Evolutionary conservation across 2,113 vertebrate genomes (phyloP).

Genomic region (Entelurus aequoreus): DNA sequence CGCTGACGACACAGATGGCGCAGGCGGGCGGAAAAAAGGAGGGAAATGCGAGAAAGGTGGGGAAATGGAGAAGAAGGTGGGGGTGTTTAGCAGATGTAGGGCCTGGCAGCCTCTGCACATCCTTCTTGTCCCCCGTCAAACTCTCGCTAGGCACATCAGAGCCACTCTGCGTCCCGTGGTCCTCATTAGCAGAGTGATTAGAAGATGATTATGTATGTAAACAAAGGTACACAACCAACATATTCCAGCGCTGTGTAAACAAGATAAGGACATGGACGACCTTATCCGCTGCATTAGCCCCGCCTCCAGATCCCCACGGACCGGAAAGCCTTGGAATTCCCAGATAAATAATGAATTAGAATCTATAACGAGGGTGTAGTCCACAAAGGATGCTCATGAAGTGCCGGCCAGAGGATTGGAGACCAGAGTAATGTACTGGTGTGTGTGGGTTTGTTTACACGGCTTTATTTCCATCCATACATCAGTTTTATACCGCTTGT

Average conservation of each 20-base stretch:
- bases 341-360: slow-evolving; percentile 41
- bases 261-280: slow-evolving; percentile 35
- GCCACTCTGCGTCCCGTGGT: slow-evolving; percentile 42
- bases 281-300: slow-evolving; percentile 24
- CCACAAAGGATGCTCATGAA: neutral
- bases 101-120: slow-evolving; percentile 43
- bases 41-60: slow-evolving; percentile 34
- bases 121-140: slow-evolving; percentile 32
- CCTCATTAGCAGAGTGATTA: slow-evolving; percentile 69
- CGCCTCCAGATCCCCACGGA: slow-evolving; percentile 12
- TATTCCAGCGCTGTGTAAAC: slow-evolving; percentile 25
- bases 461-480: no score
- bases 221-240: slow-evolving; percentile 33
- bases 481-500: no score
- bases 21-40: slow-evolving; percentile 50
- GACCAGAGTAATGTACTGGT: no score
- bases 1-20: slow-evolving; percentile 54
- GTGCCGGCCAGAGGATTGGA: no score
- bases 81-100: slow-evolving; percentile 55
- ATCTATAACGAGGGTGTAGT: slow-evolving; percentile 29
- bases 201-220: slow-evolving; percentile 63
- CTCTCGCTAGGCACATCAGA: slow-evolving; percentile 37
- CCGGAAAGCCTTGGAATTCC: slow-evolving; percentile 19
- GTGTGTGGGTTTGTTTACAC: no score
- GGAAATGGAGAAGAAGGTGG: slow-evolving; percentile 38